A percentile compares a stretch with the other conserved stretches of the same genome.
Evolutionary conservation across 2,113 vertebrate species (phyloP).

Genomic region (Carassius gibelio): DNA sequence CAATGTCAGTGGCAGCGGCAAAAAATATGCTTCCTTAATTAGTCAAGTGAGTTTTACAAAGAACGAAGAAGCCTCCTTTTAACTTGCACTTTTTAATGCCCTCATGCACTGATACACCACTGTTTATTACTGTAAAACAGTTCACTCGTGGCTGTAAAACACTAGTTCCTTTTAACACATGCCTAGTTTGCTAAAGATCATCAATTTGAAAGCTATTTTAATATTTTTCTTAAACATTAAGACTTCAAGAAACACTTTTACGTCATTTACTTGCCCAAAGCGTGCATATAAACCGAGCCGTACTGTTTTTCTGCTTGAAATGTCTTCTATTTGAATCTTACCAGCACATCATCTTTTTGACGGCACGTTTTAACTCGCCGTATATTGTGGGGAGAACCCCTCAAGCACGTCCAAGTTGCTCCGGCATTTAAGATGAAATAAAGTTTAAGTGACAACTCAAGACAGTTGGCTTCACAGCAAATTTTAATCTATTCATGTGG

Average conservation of each 20-base stretch:
- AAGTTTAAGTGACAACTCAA: slow-evolving; percentile 67
- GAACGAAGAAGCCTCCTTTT: slow-evolving; percentile 32
- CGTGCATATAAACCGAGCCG: not conserved
- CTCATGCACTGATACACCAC: slow-evolving; percentile 11
- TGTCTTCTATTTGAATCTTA: slow-evolving; percentile 46
- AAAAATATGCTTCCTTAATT: slow-evolving; percentile 56
- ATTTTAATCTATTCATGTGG: slow-evolving; percentile 72
- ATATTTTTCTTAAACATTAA: not conserved
- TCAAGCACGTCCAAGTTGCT: slow-evolving; percentile 53
- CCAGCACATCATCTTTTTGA: slow-evolving; percentile 43
- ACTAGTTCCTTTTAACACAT: not conserved
- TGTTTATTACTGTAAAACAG: slow-evolving; percentile 14
- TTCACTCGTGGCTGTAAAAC: not conserved
- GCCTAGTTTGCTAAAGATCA: not conserved
- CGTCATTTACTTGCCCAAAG: not conserved
- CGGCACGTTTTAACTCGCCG: not conserved
- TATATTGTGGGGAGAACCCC: slow-evolving; percentile 43
- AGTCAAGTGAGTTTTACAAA: slow-evolving; percentile 57
- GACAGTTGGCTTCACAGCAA: slow-evolving; percentile 67
- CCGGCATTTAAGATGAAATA: slow-evolving; percentile 65
- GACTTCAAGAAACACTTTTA: not conserved
- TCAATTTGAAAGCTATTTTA: not conserved
- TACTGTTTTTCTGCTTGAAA: slow-evolving; percentile 31
- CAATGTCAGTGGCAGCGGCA: slow-evolving; percentile 50
- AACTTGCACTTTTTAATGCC: slow-evolving; percentile 24